Evolutionary conservation across 2,888 invertebrate species (phyloP).

Genomic region (Alsophila aescularia): DNA sequence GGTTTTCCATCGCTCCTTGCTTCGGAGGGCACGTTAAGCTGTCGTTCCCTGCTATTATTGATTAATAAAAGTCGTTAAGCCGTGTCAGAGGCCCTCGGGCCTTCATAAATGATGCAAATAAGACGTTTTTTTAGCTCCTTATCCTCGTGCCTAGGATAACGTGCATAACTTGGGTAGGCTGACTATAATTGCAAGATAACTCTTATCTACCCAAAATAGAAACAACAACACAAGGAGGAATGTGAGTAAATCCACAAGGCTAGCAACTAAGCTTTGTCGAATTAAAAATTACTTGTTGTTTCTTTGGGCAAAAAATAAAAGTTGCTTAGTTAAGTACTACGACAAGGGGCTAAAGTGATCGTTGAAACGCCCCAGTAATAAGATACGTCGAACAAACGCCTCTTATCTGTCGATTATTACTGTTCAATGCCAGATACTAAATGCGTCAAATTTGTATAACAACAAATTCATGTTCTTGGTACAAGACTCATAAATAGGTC

Average conservation of each 20-base stretch:
- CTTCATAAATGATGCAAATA: conserved; percentile 11
- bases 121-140: conserved; percentile 2
- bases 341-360: conserved; percentile 4
- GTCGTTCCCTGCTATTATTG: too few species aligned
- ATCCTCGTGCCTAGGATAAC: conserved; percentile 6
- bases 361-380: conserved; percentile 65
- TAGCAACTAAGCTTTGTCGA: not conserved
- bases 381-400: conserved; percentile 58
- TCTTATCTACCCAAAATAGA: conserved; percentile 16
- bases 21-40: too few species aligned
- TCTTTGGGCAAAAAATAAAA: not conserved
- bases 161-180: conserved; percentile 13
- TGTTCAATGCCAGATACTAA: conserved; percentile 43
- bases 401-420: conserved; percentile 61
- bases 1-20: too few species aligned
- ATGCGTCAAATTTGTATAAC: conserved; percentile 9
- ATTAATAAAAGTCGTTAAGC: too few species aligned
- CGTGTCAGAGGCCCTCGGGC: too few species aligned
- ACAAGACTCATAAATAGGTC: too few species aligned
- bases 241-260: not conserved
- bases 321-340: not conserved
- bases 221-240: conserved; percentile 6
- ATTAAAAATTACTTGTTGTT: not conserved
- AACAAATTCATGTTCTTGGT: not conserved
- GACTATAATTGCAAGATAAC: conserved; percentile 15